A percentile compares a stretch with the other conserved stretches of the same genome.
Evolutionary conservation across 2,113 vertebrate genomes (phyloP).

Genomic region (Anseranas semipalmata): DNA sequence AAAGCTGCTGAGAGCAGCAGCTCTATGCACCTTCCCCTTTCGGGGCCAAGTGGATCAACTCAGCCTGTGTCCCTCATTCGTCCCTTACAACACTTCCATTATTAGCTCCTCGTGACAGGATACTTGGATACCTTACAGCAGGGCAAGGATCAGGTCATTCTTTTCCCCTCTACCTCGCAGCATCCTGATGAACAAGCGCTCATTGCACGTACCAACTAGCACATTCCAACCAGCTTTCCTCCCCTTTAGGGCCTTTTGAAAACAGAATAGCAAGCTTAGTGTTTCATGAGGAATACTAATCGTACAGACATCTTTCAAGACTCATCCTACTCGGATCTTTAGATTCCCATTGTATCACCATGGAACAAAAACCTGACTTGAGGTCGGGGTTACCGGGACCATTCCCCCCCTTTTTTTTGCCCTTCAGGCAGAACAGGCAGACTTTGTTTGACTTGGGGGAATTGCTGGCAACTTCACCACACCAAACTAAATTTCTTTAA

Average conservation of each 20-base stretch:
- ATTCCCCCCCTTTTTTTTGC: not conserved
- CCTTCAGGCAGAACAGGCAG: not conserved
- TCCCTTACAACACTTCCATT: not conserved
- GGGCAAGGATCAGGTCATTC: not conserved
- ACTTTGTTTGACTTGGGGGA: not conserved
- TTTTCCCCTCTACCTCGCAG: not conserved
- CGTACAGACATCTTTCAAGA: not conserved
- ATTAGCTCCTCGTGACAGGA: fast-evolving
- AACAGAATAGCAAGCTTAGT: not conserved
- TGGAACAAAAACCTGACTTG: not conserved
- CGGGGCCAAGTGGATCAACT: not conserved
- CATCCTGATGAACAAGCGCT: not conserved
- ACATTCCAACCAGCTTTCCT: not conserved
- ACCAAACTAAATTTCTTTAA: not conserved
- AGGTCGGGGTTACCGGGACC: not conserved
- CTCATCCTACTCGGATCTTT: not conserved
- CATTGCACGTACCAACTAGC: not conserved
- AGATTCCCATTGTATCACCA: not conserved
- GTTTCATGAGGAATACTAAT: not conserved
- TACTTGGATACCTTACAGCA: not conserved
- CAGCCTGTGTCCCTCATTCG: not conserved
- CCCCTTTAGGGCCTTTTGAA: not conserved
- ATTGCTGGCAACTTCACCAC: not conserved
- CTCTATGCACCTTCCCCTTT: not conserved
- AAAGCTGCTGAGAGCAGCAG: not conserved